These are phyloP conservation scores for Oxystoma pomonae DNA, from an alignment of 2,888 invertebrate genomes.

Conservation along the genomic window DNA sequence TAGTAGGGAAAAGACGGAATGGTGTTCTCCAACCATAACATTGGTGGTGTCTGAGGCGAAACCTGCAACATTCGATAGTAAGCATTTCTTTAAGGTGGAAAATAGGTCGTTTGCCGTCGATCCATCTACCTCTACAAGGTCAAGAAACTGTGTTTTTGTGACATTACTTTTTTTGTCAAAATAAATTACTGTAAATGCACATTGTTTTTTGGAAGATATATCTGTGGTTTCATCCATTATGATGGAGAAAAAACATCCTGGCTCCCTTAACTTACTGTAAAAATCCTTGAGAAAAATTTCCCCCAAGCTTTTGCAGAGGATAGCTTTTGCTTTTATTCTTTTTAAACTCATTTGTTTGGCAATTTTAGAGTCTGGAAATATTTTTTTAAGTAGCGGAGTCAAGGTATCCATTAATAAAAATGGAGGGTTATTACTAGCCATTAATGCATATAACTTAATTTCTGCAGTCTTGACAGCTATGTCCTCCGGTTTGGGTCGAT, in stretches of 20 bases:
- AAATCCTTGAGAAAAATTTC: background rate
- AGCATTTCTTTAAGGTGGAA: constrained; percentile 3
- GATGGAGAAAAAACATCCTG: constrained; percentile 8
- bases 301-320: background rate
- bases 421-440: constrained; percentile 12
- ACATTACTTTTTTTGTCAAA: constrained; percentile 12
- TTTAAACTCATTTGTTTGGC: constrained; percentile 8
- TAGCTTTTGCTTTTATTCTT: constrained; percentile 9
- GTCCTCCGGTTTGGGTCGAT: background rate
- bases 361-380: constrained; percentile 16
- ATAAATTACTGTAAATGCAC: constrained; percentile 16
- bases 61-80: constrained; percentile 28
- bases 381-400: constrained; percentile 7
- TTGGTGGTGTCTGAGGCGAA: constrained; percentile 36
- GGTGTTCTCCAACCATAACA: constrained; percentile 31
- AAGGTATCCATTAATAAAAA: constrained; percentile 15
- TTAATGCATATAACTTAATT: background rate
- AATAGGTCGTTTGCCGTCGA: constrained; percentile 6
- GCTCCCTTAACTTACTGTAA: background rate
- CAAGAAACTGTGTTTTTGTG: constrained; percentile 12
- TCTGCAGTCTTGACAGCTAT: constrained; percentile 6
- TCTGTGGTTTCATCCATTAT: constrained; percentile 22
- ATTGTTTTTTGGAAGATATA: constrained; percentile 13
- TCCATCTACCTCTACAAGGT: constrained; percentile 2
- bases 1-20: constrained; percentile 21